Conservation (phyloP, 2,888 invertebrate species). For the Brassicogethes aeneus region DNA sequence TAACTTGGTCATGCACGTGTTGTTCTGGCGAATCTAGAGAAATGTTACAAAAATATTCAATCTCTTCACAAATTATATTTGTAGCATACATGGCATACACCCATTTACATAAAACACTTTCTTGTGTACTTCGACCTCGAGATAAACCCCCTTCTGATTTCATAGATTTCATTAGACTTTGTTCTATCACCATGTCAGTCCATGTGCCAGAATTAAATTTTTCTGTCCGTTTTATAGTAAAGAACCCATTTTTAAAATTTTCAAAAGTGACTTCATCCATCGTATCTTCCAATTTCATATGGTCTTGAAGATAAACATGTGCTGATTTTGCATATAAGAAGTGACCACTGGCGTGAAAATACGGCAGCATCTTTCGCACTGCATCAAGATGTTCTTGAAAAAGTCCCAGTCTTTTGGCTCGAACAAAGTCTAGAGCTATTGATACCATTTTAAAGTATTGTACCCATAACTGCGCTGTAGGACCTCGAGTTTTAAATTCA, state of each 20-base stretch:
- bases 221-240: slow-evolving; percentile 17
- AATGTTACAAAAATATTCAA: slow-evolving; percentile 22
- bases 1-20: slow-evolving; percentile 26
- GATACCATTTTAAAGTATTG: slow-evolving; percentile 31
- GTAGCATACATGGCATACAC: slow-evolving; percentile 20
- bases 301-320: slow-evolving; percentile 19
- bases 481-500: slow-evolving; percentile 21
- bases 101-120: slow-evolving; percentile 23
- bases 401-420: slow-evolving; percentile 24
- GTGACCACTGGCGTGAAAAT: slow-evolving; percentile 33
- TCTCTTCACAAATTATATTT: slow-evolving; percentile 18
- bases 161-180: slow-evolving; percentile 21
- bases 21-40: slow-evolving; percentile 23
- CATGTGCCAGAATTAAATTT: slow-evolving; percentile 18
- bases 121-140: slow-evolving; percentile 21
- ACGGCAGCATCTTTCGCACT: slow-evolving; percentile 29
- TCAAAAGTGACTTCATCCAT: slow-evolving; percentile 7
- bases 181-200: slow-evolving; percentile 14
- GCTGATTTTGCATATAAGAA: slow-evolving; percentile 26
- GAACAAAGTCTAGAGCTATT: slow-evolving; percentile 24
- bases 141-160: slow-evolving; percentile 22
- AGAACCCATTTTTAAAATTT: slow-evolving; percentile 9
- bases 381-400: slow-evolving; percentile 25
- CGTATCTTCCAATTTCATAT: slow-evolving; percentile 8
- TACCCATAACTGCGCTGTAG: slow-evolving; percentile 25